Percentiles rank a stretch among this genome's conserved stretches.
Conservation (phyloP, 2,113 vertebrate genomes). For the Xiphophorus couchianus region DNA sequence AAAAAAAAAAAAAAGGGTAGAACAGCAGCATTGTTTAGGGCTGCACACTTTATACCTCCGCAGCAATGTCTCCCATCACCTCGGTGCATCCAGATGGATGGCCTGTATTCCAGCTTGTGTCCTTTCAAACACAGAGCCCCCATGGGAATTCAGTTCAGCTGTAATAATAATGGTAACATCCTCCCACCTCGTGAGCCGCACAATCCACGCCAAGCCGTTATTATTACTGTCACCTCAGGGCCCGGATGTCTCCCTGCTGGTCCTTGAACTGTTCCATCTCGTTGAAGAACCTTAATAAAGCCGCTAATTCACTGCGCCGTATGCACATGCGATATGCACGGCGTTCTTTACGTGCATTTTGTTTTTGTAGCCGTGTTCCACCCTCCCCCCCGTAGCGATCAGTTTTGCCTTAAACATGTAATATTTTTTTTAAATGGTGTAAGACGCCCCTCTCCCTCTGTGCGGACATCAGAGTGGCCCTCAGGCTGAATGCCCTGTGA, state of each 20-base stretch:
- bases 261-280: conserved; percentile 46
- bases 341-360: conserved; percentile 20
- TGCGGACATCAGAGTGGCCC: conserved; percentile 44
- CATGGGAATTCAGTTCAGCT: conserved; percentile 58
- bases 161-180: conserved; percentile 41
- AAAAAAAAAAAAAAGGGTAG: not conserved
- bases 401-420: conserved; percentile 5
- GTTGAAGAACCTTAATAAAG: conserved; percentile 15
- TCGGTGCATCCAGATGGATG: conserved; percentile 62
- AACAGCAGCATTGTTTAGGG: conserved; percentile 37
- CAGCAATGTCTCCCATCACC: conserved; percentile 52
- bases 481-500: conserved; percentile 58
- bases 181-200: conserved; percentile 2
- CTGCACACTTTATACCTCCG: conserved; percentile 28
- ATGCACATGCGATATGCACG: conserved; percentile 13
- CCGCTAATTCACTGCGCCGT: conserved; percentile 13
- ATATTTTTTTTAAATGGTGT: not conserved
- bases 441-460: conserved; percentile 30
- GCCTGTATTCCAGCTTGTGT: conserved; percentile 51
- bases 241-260: conserved; percentile 36
- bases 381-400: not conserved
- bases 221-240: conserved; percentile 62
- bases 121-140: conserved; percentile 51
- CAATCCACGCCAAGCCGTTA: conserved; percentile 33
- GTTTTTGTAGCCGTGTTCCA: not conserved